phyloP scores from a whole-genome alignment of 2,113 vertebrate genomes.

The Oncorhynchus tshawytscha region DNA sequence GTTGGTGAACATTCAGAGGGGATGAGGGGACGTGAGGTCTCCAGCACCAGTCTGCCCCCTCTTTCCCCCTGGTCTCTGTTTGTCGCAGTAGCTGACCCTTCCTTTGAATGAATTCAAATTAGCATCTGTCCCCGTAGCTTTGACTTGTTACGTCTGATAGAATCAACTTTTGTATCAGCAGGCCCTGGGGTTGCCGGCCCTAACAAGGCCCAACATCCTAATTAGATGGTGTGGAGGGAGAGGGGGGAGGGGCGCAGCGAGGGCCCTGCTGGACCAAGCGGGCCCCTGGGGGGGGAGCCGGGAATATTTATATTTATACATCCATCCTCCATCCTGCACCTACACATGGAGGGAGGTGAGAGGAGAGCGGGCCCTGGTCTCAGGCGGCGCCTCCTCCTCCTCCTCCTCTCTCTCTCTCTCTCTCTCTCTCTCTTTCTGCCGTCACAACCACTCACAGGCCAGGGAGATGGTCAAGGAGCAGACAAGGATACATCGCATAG shows the following conservation, averaged over 20 bases:
- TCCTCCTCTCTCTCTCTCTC: neutral
- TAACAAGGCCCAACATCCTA: conserved; percentile 77
- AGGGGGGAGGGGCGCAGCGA: conserved; percentile 39
- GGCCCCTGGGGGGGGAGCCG: conserved; percentile 42
- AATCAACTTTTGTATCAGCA: conserved; percentile 75
- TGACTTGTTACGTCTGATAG: conserved; percentile 80
- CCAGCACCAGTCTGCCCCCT: conserved; percentile 18
- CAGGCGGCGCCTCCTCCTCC: neutral
- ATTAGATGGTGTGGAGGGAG: conserved; percentile 65
- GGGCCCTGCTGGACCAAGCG: conserved; percentile 69
- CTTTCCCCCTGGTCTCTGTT: conserved; percentile 59
- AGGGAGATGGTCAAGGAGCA: no score
- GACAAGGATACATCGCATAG: no score
- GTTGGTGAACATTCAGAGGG: conserved; percentile 23
- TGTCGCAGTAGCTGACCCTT: conserved; percentile 70
- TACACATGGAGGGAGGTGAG: conserved; percentile 54
- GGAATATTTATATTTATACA: conserved; percentile 82
- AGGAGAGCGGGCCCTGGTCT: conserved; percentile 37
- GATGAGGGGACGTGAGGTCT: neutral
- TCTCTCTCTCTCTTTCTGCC: neutral
- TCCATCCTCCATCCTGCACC: conserved; percentile 59
- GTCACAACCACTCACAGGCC: neutral
- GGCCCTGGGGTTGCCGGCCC: conserved; percentile 59
- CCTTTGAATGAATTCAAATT: conserved; percentile 81
- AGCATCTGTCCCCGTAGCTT: conserved; percentile 77